Percentiles rank a stretch among this genome's conserved stretches.
Evolutionary conservation across 2,113 vertebrate species (phyloP).

Genomic region (Dasyurus viverrinus): DNA sequence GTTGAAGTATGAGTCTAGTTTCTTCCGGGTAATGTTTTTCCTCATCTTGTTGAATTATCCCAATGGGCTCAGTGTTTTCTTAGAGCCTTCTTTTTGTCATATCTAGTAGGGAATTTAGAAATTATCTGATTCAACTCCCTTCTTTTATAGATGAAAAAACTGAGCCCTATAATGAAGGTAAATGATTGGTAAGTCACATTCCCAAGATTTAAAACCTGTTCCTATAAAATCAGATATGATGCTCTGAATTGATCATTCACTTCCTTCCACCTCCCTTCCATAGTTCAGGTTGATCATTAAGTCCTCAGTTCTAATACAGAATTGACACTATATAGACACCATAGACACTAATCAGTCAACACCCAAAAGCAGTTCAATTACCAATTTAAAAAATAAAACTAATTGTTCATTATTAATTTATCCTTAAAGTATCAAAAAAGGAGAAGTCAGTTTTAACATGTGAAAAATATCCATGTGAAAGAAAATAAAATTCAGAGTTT

Average conservation of each 20-base stretch:
- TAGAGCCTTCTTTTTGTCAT: neutral
- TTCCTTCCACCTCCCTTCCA: neutral
- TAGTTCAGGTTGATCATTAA: neutral
- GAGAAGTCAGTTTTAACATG: neutral
- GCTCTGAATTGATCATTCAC: neutral
- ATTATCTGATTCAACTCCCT: neutral
- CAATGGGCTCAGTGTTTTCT: neutral
- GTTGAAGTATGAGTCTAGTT: constrained; percentile 48
- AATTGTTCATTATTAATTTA: neutral
- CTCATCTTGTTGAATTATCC: neutral
- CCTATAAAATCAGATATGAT: neutral
- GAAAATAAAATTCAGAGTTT: neutral
- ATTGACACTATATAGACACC: too few relatives aligned
- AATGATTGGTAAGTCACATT: neutral
- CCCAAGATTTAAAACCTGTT: neutral
- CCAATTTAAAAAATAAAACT: neutral
- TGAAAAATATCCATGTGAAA: neutral
- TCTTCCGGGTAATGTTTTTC: neutral
- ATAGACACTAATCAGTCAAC: neutral
- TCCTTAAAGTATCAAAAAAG: neutral
- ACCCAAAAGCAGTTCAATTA: neutral
- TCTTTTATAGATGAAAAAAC: neutral
- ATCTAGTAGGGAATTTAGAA: neutral
- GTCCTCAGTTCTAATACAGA: neutral
- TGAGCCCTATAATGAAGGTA: neutral